phyloP scores from a whole-genome alignment of 2,797 vertebrate species.

The Taenioides sp. region DNA sequence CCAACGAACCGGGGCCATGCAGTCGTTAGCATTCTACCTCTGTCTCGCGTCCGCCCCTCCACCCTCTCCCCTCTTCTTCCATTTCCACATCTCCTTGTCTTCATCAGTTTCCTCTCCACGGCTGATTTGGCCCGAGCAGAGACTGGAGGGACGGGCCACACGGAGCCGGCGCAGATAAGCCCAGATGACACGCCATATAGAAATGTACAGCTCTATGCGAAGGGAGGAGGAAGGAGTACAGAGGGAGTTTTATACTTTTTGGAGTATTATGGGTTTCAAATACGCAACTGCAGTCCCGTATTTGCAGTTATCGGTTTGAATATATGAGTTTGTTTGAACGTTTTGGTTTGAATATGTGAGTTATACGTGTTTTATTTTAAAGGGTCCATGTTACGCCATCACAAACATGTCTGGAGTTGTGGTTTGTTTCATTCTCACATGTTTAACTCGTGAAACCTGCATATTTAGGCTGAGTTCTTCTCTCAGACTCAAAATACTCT shows the following conservation, averaged over 20 bases:
- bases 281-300: background rate
- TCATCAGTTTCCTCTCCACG: conserved; percentile 45
- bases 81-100: conserved; percentile 55
- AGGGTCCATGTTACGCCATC: too few relatives aligned
- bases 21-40: conserved; percentile 55
- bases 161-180: conserved; percentile 14
- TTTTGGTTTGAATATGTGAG: too few relatives aligned
- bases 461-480: too few relatives aligned
- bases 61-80: conserved; percentile 20
- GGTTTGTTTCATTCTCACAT: too few relatives aligned
- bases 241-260: background rate
- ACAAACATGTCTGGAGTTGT: too few relatives aligned
- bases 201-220: conserved; percentile 4
- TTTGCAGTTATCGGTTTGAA: background rate
- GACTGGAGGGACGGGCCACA: conserved; percentile 15
- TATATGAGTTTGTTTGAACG: too few relatives aligned
- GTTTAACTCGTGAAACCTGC: too few relatives aligned
- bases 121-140: conserved; percentile 42
- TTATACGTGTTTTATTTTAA: too few relatives aligned
- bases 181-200: conserved; percentile 5
- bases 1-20: conserved; percentile 13
- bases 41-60: conserved; percentile 28
- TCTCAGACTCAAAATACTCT: too few relatives aligned
- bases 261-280: background rate
- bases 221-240: background rate